Evolutionary conservation across 2,113 vertebrate species (phyloP).

Genomic region (Sceloporus tristichus): DNA sequence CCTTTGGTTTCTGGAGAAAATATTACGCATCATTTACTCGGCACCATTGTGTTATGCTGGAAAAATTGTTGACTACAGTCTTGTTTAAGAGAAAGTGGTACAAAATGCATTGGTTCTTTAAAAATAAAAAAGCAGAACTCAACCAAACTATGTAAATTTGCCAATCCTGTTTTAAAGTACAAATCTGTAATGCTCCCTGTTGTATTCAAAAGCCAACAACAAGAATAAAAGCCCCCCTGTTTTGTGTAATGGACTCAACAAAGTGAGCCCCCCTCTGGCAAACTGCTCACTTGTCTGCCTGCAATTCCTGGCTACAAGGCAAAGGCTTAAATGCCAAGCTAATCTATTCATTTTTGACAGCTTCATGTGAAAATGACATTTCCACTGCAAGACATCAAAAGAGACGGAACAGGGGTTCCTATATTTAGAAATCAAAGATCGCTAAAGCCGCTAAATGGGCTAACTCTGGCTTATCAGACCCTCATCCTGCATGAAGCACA

Average conservation of each 20-base stretch:
- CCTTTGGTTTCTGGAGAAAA: not conserved
- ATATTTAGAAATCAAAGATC: not conserved
- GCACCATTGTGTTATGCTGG: not conserved
- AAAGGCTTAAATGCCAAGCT: not conserved
- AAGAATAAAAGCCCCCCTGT: not conserved
- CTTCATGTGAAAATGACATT: not conserved
- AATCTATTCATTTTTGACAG: not conserved
- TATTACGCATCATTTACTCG: not conserved
- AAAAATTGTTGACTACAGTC: not conserved
- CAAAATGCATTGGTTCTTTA: not conserved
- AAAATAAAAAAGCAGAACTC: not conserved
- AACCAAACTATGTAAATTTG: too few relatives aligned
- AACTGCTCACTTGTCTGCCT: not conserved
- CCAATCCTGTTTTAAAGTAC: not conserved
- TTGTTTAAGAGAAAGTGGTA: not conserved
- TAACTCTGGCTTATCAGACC: too few relatives aligned
- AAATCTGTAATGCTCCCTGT: not conserved
- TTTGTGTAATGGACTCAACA: not conserved
- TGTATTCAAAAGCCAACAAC: not conserved
- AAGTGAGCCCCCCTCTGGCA: not conserved
- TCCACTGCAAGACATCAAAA: not conserved
- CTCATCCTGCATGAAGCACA: not conserved
- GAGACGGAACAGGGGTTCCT: not conserved
- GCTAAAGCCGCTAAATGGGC: not conserved
- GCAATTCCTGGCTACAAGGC: not conserved